phyloP scores from a whole-genome alignment of 2,797 vertebrate species.

The Podarcis lilfordi region DNA sequence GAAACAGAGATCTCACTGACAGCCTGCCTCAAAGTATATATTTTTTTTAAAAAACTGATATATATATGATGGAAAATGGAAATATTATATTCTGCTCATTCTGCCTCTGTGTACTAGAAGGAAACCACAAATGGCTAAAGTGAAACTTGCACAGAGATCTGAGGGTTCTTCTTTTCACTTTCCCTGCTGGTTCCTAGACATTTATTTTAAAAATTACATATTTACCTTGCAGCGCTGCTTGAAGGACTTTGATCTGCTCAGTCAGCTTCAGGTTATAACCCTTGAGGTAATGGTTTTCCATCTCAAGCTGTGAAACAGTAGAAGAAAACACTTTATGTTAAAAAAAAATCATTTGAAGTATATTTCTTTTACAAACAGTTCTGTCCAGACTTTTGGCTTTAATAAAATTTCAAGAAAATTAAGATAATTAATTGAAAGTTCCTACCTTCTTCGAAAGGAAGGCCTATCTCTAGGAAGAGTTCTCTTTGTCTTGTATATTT shows the following conservation, averaged over 20 bases:
- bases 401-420: conserved; percentile 20
- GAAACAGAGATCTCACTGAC: background rate
- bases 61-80: background rate
- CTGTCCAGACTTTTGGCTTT: background rate
- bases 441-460: conserved; percentile 13
- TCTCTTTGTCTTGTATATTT: background rate
- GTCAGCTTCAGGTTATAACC: conserved; percentile 85
- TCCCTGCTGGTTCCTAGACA: background rate
- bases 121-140: conserved; percentile 17
- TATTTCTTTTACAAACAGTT: background rate
- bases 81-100: background rate
- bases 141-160: conserved; percentile 5
- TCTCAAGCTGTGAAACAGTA: conserved; percentile 85
- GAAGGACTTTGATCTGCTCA: conserved; percentile 86
- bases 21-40: background rate
- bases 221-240: conserved; percentile 88
- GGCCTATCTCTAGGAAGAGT: background rate
- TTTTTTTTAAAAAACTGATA: background rate
- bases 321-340: conserved; percentile 28
- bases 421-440: conserved; percentile 12
- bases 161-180: background rate
- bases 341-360: conserved; percentile 37
- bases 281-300: conserved; percentile 91
- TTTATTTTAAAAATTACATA: conserved; percentile 29
- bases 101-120: background rate